Evolutionary conservation across 2,888 invertebrate genomes (phyloP), one percentile per base, ranked within the genome.

Genomic region (Allolobophora icterica): DNA sequence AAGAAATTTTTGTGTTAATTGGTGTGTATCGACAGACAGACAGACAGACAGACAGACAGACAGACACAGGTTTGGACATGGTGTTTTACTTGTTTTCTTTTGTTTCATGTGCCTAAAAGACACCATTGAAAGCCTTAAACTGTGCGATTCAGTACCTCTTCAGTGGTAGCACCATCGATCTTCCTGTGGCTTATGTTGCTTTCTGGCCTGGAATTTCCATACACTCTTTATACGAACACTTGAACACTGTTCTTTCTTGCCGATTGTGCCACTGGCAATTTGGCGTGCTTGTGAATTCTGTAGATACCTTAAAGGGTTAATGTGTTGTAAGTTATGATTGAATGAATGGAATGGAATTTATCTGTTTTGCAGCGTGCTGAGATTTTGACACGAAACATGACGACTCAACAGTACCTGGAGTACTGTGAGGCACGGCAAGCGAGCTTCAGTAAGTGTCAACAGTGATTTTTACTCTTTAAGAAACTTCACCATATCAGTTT

Each of bases 341-440:
- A 71, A 71, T 24, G 24, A 52, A 52, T 71, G 71, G n/a, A 71
- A n/a, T 71, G 71, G 71, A 71, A 71, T 71, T 71, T 8, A 71
- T 71, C 45, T 45, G 30, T 33, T 90, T n/a, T 42, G 40, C 93
- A 95, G 95, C 93, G 95, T 92, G 95, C 95, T 38, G 95, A 95
- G 91, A 91, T 94, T 89, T 93, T 93, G 92, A 94, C 94, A 3
- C 92, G 94, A 89, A 93, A 93, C 33, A 94, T 95, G 94, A 94
- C 94, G 89, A 92, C 93, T 96, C 94, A 96, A 96, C 93, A 96
- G 91, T 98, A 98, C 95, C 95, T 97, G 92, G 97, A 97, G 91
- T 98, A 97, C 94, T 97, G 97, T 94, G 97, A 97, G 95, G 97
- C 98, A 0, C 96, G 98, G 90, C 97, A 97, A 93, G 96, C 96